These are phyloP conservation scores for Forbesichthys agassizii DNA, from an alignment of 2,113 vertebrate genomes.

Conservation along the genomic window DNA sequence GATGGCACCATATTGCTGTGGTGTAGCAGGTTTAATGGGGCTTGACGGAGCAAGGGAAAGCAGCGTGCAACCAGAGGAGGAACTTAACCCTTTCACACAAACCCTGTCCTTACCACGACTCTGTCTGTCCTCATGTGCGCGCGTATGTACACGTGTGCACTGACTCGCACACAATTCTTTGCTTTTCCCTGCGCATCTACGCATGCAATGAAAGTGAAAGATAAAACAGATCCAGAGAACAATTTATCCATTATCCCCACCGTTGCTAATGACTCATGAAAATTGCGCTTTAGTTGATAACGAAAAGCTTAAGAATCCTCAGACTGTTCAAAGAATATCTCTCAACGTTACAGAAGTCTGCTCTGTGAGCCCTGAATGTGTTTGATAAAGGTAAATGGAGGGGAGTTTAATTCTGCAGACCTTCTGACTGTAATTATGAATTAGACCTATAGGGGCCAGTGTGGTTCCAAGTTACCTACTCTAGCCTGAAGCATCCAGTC, in stretches of 20 bases:
- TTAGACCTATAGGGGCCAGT: slow-evolving; percentile 65
- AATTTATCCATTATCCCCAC: slow-evolving; percentile 52
- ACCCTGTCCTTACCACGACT: slow-evolving; percentile 1
- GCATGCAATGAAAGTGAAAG: slow-evolving; percentile 52
- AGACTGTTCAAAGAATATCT: slow-evolving; percentile 62
- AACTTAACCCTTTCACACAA: slow-evolving; percentile 70
- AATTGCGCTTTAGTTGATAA: slow-evolving; percentile 54
- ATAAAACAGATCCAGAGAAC: slow-evolving; percentile 45
- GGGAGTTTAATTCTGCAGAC: slow-evolving; percentile 49
- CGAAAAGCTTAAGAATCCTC: slow-evolving; percentile 56
- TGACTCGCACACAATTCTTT: background rate
- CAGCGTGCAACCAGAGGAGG: slow-evolving; percentile 65
- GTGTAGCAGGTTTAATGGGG: slow-evolving; percentile 81
- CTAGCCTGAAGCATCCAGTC: background rate
- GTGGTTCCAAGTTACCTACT: slow-evolving; percentile 40
- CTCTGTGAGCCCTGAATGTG: slow-evolving; percentile 57
- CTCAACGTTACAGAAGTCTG: slow-evolving; percentile 30
- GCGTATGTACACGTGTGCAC: background rate
- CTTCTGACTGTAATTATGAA: slow-evolving; percentile 12
- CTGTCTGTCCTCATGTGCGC: background rate
- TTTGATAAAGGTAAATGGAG: slow-evolving; percentile 69
- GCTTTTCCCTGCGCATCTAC: slow-evolving; percentile 14
- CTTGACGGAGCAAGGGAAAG: slow-evolving; percentile 78
- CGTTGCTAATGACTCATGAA: slow-evolving; percentile 53
- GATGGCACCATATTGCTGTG: slow-evolving; percentile 82